Conservation (phyloP, 2,888 invertebrate genomes). For the Rotaria magnacalcarata region DNA sequence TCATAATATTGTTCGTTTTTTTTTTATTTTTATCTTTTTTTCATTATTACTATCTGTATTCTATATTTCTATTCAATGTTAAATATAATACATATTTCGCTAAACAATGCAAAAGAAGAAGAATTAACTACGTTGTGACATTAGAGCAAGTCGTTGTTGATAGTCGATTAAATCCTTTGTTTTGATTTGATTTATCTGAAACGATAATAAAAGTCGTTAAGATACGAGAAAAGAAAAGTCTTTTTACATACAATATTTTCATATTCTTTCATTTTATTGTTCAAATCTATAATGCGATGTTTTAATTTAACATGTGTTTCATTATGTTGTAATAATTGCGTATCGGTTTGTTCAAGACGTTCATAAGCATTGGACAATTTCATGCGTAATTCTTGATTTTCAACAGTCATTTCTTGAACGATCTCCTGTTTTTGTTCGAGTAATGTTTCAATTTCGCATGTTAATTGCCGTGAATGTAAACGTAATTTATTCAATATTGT, state of each 20-base stretch:
- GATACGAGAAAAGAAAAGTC: too few species aligned
- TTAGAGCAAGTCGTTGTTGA: neutral
- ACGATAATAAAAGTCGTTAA: neutral
- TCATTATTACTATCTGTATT: neutral
- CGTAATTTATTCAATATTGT: conserved; percentile 30
- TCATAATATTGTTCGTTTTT: too few species aligned
- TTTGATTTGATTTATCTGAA: conserved; percentile 3
- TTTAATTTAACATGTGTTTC: neutral
- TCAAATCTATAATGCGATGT: conserved; percentile 10
- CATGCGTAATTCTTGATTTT: conserved; percentile 35
- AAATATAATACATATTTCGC: neutral
- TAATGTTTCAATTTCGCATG: conserved; percentile 14
- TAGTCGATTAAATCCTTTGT: conserved; percentile 23
- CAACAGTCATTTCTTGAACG: conserved; percentile 16
- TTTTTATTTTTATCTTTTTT: neutral
- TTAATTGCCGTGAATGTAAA: conserved; percentile 9
- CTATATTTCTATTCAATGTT: neutral
- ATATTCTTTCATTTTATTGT: conserved; percentile 12
- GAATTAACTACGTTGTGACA: neutral
- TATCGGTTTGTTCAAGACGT: conserved; percentile 23
- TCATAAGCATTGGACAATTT: conserved; percentile 32
- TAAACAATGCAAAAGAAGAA: neutral
- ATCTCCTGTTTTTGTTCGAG: conserved; percentile 1
- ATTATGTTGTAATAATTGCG: conserved; percentile 27
- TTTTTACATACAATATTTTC: neutral